A percentile compares a stretch with the other conserved stretches of the same genome.
These are phyloP conservation scores for Chitala chitala DNA, from an alignment of 2,113 vertebrate genomes.

Conservation along the genomic window DNA sequence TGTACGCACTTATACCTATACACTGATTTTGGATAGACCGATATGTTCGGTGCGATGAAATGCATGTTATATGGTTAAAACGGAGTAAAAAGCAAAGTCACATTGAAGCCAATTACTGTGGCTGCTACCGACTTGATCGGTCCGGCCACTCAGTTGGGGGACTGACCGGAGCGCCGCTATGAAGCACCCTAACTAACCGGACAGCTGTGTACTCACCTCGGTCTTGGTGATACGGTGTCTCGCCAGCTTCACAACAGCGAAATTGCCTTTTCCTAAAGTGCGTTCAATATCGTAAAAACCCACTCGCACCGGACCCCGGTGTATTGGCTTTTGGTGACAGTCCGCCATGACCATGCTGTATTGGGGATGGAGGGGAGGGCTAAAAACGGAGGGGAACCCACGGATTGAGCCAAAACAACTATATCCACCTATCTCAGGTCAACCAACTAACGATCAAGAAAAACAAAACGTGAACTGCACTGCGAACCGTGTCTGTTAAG, in stretches of 20 bases:
- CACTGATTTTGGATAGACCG: not conserved
- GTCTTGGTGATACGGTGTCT: conserved; percentile 78
- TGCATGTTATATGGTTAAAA: not conserved
- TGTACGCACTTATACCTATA: no score
- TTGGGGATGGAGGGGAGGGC: not conserved
- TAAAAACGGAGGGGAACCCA: conserved; percentile 40
- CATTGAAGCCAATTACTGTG: not conserved
- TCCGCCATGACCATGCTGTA: conserved; percentile 75
- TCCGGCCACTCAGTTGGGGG: no score
- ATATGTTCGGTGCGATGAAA: not conserved
- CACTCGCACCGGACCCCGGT: conserved; percentile 66
- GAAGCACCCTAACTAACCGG: not conserved
- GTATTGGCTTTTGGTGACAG: conserved; percentile 62
- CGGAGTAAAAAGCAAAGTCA: not conserved
- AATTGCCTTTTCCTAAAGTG: conserved; percentile 77
- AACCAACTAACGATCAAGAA: not conserved
- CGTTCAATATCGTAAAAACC: conserved; percentile 77
- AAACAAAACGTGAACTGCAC: no score
- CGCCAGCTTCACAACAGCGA: conserved; percentile 78
- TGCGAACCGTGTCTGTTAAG: no score
- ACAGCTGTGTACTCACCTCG: conserved; percentile 61
- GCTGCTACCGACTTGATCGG: no score
- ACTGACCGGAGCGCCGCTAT: not conserved
- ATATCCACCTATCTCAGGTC: conserved; percentile 7
- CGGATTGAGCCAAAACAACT: no score